These are phyloP conservation scores for Chrysolina haemoptera DNA, from an alignment of 2,888 invertebrate genomes.

Conservation along the genomic window DNA sequence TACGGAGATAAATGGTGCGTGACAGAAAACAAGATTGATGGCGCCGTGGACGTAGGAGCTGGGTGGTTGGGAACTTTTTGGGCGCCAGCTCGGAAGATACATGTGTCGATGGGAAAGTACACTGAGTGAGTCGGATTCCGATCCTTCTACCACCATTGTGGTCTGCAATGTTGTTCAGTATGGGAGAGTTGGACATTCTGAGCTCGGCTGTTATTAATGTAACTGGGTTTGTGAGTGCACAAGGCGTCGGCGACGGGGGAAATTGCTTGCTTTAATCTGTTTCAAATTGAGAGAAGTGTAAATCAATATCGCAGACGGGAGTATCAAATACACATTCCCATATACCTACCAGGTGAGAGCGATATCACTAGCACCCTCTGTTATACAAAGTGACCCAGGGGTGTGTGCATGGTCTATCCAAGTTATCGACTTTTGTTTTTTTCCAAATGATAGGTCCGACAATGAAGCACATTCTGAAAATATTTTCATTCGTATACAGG, in stretches of 20 bases:
- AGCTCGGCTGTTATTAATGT: slow-evolving; percentile 3
- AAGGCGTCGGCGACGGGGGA: background rate
- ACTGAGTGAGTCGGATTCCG: slow-evolving; percentile 60
- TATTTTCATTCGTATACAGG: too few relatives aligned
- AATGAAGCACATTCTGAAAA: too few relatives aligned
- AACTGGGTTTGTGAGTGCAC: slow-evolving; percentile 6
- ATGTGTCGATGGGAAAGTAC: slow-evolving; percentile 66
- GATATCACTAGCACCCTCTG: too few relatives aligned
- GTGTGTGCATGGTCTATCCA: too few relatives aligned
- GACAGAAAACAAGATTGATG: slow-evolving; percentile 69
- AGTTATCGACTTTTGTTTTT: too few relatives aligned
- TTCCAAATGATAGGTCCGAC: too few relatives aligned
- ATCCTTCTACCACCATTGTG: slow-evolving; percentile 62
- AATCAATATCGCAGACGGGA: background rate
- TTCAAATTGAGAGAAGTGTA: background rate
- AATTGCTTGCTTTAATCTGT: background rate
- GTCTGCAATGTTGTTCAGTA: slow-evolving; percentile 53
- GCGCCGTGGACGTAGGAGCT: slow-evolving; percentile 56
- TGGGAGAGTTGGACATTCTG: slow-evolving; percentile 9
- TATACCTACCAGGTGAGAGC: too few relatives aligned
- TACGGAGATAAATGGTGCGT: slow-evolving; percentile 69
- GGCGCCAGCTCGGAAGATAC: slow-evolving; percentile 64
- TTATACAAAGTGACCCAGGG: too few relatives aligned
- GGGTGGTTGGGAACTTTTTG: slow-evolving; percentile 53
- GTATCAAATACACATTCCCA: too few relatives aligned